phyloP scores from a whole-genome alignment of 2,888 invertebrate species.

The Macrostomum cliftonense region DNA sequence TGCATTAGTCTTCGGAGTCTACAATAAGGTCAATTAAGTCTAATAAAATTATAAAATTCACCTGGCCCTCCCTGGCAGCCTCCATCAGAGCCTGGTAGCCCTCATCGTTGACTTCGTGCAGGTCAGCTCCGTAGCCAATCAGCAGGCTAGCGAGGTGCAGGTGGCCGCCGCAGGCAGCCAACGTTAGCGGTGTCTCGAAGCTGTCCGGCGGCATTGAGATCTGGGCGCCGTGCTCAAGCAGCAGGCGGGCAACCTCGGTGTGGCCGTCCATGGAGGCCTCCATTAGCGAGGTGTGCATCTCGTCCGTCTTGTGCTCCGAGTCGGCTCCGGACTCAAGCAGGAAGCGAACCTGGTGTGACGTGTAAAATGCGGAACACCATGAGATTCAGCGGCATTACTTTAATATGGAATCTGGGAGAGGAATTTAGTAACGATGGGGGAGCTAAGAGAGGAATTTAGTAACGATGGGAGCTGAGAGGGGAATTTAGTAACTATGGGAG shows the following conservation, averaged over 20 bases:
- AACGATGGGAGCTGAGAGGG: too few species aligned
- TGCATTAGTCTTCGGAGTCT: too few species aligned
- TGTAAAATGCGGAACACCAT: too few species aligned
- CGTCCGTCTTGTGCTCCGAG: constrained; percentile 92
- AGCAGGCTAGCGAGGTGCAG: constrained; percentile 84
- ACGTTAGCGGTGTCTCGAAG: constrained; percentile 89
- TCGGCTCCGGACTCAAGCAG: constrained; percentile 84
- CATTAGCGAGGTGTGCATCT: constrained; percentile 98
- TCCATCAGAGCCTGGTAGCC: constrained; percentile 98
- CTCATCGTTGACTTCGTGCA: constrained; percentile 97
- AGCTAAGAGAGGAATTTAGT: too few species aligned
- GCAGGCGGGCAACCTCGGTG: constrained; percentile 75
- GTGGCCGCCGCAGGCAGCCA: constrained; percentile 96
- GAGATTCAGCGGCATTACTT: too few species aligned
- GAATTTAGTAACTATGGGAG: too few species aligned
- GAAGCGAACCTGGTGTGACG: constrained; percentile 50
- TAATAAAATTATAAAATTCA: too few species aligned
- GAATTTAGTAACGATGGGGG: too few species aligned
- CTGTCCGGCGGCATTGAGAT: constrained; percentile 98
- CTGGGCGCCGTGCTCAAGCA: constrained; percentile 65
- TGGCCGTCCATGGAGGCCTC: constrained; percentile 92
- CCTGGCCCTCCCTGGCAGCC: constrained; percentile 90
- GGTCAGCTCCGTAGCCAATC: constrained; percentile 86
- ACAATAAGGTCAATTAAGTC: too few species aligned
- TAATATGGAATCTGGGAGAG: too few species aligned